phyloP scores from a whole-genome alignment of 2,797 vertebrate genomes.

The Gymnodraco acuticeps region DNA sequence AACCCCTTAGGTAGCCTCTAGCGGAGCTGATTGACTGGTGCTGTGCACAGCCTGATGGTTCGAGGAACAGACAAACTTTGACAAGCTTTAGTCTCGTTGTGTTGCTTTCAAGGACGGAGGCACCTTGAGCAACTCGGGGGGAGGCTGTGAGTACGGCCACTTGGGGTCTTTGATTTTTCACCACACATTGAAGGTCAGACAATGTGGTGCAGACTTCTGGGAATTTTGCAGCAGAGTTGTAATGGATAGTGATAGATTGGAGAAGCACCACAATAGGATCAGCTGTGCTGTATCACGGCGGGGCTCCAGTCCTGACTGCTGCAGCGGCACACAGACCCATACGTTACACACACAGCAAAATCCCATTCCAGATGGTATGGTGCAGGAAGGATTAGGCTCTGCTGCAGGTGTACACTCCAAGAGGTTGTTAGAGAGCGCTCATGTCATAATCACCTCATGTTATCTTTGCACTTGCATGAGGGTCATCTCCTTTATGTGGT shows the following conservation, averaged over 20 bases:
- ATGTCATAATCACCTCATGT: slow-evolving; percentile 38
- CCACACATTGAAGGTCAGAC: slow-evolving; percentile 80
- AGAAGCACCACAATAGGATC: slow-evolving; percentile 65
- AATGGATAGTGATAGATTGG: slow-evolving; percentile 55
- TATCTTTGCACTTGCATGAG: slow-evolving; percentile 32
- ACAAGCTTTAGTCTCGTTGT: slow-evolving; percentile 43
- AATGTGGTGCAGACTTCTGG: slow-evolving; percentile 53
- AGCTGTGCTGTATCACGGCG: slow-evolving; percentile 46
- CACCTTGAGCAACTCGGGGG: slow-evolving; percentile 65
- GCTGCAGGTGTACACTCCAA: slow-evolving; percentile 54
- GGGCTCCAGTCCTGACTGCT: slow-evolving; percentile 60
- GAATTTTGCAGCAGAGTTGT: slow-evolving; percentile 53
- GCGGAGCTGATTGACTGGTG: slow-evolving; percentile 62
- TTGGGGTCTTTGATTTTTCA: slow-evolving; percentile 76
- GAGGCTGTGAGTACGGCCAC: slow-evolving; percentile 58
- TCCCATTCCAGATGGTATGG: slow-evolving; percentile 76
- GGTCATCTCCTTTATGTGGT: slow-evolving; percentile 38
- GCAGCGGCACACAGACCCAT: slow-evolving; percentile 56
- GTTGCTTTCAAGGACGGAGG: slow-evolving; percentile 78
- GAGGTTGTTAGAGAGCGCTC: slow-evolving; percentile 42
- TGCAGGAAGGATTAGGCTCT: slow-evolving; percentile 60
- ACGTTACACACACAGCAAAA: slow-evolving; percentile 61
- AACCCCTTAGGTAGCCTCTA: slow-evolving; percentile 85
- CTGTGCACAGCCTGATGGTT: slow-evolving; percentile 53
- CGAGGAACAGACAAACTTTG: slow-evolving; percentile 55